Evolutionary conservation across 1,140 invertebrate species (phyloP).

Genomic region (Contarinia nasturtii): DNA sequence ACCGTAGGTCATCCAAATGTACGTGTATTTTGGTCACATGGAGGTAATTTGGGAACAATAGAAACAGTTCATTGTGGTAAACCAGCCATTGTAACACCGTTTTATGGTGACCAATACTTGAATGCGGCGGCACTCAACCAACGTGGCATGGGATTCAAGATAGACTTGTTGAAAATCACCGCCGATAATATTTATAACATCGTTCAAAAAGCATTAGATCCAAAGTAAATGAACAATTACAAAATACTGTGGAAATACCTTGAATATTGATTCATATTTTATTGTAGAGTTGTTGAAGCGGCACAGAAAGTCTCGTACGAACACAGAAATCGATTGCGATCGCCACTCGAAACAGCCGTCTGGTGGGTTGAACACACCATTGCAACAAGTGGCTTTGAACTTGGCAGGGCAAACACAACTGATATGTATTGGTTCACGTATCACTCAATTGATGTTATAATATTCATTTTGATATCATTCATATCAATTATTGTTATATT

Average conservation of each 20-base stretch:
- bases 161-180: slow-evolving; percentile 30
- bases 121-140: slow-evolving; percentile 34
- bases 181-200: slow-evolving; percentile 20
- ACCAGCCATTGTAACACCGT: slow-evolving; percentile 52
- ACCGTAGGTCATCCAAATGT: slow-evolving; percentile 39
- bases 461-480: background rate
- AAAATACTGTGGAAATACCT: background rate
- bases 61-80: slow-evolving; percentile 53
- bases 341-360: slow-evolving; percentile 39
- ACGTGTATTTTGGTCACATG: slow-evolving; percentile 48
- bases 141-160: slow-evolving; percentile 33
- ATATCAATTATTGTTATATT: background rate
- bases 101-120: slow-evolving; percentile 45
- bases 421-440: slow-evolving; percentile 22
- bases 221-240: background rate
- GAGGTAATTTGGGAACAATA: slow-evolving; percentile 48
- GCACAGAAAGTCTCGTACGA: slow-evolving; percentile 30
- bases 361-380: slow-evolving; percentile 50
- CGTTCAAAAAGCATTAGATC: background rate
- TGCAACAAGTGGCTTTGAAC: slow-evolving; percentile 22
- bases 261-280: background rate
- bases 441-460: slow-evolving; percentile 13
- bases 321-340: slow-evolving; percentile 36
- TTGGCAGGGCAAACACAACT: slow-evolving; percentile 24
- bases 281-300: slow-evolving; percentile 25